A percentile compares a stretch with the other conserved stretches of the same genome.
Evolutionary conservation across 1,140 invertebrate species (phyloP).

Genomic region (Subanguina moxae): DNA sequence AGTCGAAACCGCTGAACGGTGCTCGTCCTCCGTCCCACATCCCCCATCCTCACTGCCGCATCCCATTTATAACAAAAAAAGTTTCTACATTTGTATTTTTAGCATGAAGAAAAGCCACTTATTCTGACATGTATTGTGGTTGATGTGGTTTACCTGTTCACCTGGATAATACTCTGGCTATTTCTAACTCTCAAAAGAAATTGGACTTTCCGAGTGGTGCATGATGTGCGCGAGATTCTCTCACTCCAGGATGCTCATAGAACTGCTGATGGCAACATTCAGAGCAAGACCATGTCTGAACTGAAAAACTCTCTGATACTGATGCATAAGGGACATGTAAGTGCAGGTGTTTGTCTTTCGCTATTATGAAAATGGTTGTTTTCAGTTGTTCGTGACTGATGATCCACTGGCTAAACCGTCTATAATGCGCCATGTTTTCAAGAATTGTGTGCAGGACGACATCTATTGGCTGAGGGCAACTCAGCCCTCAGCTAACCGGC

Average conservation of each 20-base stretch:
- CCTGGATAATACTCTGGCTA: slow-evolving; percentile 54
- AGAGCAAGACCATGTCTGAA: slow-evolving; percentile 12
- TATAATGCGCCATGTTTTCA: slow-evolving; percentile 31
- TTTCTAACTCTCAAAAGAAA: slow-evolving; percentile 43
- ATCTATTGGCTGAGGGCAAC: slow-evolving; percentile 3
- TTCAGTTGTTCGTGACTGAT: slow-evolving; percentile 30
- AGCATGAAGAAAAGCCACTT: slow-evolving; percentile 51
- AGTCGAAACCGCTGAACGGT: background rate
- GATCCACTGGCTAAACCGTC: slow-evolving; percentile 34
- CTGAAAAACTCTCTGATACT: slow-evolving; percentile 30
- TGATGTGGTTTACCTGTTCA: slow-evolving; percentile 54
- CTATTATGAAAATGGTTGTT: background rate
- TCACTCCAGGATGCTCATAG: slow-evolving; percentile 35
- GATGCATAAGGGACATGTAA: slow-evolving; percentile 26
- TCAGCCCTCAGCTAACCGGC: slow-evolving; percentile 7
- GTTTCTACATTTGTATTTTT: slow-evolving; percentile 15
- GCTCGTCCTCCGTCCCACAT: background rate
- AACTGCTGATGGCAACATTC: slow-evolving; percentile 29
- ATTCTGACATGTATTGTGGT: slow-evolving; percentile 45
- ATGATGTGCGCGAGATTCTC: slow-evolving; percentile 26
- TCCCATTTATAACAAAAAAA: too few species aligned
- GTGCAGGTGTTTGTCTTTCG: background rate
- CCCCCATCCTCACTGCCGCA: background rate
- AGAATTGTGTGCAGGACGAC: slow-evolving; percentile 15
- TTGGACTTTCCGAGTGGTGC: slow-evolving; percentile 45